Conservation (phyloP, 1,140 invertebrate species). For the Trialeurodes vaporariorum region DNA sequence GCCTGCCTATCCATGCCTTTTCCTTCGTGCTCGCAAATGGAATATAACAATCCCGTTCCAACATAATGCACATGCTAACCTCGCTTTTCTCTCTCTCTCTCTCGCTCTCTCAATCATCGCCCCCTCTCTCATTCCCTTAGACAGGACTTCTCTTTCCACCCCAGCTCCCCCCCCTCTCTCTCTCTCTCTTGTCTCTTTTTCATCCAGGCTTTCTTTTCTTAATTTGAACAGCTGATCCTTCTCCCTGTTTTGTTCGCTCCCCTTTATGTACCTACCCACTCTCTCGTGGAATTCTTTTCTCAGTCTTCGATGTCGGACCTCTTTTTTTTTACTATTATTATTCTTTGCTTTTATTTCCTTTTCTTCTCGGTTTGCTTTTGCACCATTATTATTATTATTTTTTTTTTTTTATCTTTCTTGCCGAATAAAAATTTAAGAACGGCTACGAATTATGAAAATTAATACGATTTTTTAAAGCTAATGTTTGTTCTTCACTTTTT, state of each 20-base stretch:
- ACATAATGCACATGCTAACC: too few species aligned
- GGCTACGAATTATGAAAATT: neutral
- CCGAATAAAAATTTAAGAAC: neutral
- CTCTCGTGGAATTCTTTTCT: neutral
- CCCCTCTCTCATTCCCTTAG: too few species aligned
- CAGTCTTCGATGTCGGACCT: neutral
- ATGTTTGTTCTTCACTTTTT: neutral
- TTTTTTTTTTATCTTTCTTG: neutral
- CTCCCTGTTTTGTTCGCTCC: slow-evolving; percentile 15
- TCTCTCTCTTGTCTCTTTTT: slow-evolving; percentile 5
- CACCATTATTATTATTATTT: neutral
- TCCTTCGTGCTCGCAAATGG: too few species aligned
- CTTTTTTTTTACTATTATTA: slow-evolving; percentile 6
- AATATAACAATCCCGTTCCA: too few species aligned
- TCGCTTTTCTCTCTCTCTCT: too few species aligned
- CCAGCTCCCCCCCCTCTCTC: slow-evolving; percentile 1
- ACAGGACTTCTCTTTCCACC: too few species aligned
- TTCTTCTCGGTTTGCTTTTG: slow-evolving; percentile 1
- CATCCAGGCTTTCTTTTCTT: slow-evolving; percentile 10
- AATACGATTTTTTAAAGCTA: neutral
- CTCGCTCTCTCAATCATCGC: too few species aligned
- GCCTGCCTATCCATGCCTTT: too few species aligned
- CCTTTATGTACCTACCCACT: slow-evolving; percentile 11
- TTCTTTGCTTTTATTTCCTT: neutral
- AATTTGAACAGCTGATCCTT: slow-evolving; percentile 13